A percentile compares a stretch with the other conserved stretches of the same genome.
phyloP scores from a whole-genome alignment of 2,888 invertebrate species.

The Oscheius sp. region DNA sequence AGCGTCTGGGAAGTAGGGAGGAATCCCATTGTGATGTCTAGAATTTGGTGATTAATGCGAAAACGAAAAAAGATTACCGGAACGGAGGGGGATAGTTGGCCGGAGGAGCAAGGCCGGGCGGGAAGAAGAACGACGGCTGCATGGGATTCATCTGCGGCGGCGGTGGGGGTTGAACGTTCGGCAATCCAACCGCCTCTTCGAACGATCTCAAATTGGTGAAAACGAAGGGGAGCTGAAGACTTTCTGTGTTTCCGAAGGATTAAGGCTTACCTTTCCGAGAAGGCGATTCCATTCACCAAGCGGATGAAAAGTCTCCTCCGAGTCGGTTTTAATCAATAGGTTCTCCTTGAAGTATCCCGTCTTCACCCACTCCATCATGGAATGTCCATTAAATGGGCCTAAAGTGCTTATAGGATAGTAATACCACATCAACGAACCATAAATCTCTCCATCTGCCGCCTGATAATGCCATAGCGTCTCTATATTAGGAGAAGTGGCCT shows the following conservation, averaged over 20 bases:
- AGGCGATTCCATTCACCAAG: slow-evolving; percentile 34
- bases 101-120: slow-evolving; percentile 21
- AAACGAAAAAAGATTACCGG: not conserved
- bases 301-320: slow-evolving; percentile 31
- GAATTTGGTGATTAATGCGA: not conserved
- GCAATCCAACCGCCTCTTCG: not conserved
- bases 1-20: slow-evolving; percentile 2
- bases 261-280: slow-evolving; percentile 21
- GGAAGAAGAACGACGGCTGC: slow-evolving; percentile 19
- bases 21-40: slow-evolving; percentile 13
- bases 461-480: slow-evolving; percentile 28
- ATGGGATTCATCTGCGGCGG: slow-evolving; percentile 12
- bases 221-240: slow-evolving; percentile 26
- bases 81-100: slow-evolving; percentile 1
- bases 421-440: slow-evolving; percentile 15
- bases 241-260: not conserved
- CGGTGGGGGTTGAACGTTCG: not conserved
- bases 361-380: slow-evolving; percentile 34
- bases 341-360: slow-evolving; percentile 38
- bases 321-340: slow-evolving; percentile 26
- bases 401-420: not conserved
- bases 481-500: not conserved
- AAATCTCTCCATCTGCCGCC: slow-evolving; percentile 26
- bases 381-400: slow-evolving; percentile 33
- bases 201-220: slow-evolving; percentile 3